phyloP scores from a whole-genome alignment of 2,888 invertebrate genomes.

The Metellina segmentata region DNA sequence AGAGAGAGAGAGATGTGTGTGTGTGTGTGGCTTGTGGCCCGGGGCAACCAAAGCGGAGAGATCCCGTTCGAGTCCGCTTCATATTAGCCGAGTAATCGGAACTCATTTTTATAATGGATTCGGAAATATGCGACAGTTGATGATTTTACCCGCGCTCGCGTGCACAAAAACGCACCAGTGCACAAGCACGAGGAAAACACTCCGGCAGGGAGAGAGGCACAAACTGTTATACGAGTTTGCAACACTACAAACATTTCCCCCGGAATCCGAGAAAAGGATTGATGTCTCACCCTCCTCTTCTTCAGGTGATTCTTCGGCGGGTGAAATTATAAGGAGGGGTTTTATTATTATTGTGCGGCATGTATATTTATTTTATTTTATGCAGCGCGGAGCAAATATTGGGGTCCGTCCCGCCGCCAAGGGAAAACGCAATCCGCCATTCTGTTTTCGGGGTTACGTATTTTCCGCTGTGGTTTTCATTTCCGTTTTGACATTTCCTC shows the following conservation, averaged over 20 bases:
- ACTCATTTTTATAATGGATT: slow-evolving; percentile 73
- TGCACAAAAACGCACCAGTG: slow-evolving; percentile 12
- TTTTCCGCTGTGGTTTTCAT: slow-evolving; percentile 1
- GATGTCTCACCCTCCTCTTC: slow-evolving; percentile 5
- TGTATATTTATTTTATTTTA: slow-evolving; percentile 19
- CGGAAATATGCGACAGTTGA: slow-evolving; percentile 37
- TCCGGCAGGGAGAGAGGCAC: neutral
- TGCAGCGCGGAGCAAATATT: neutral
- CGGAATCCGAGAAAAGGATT: slow-evolving; percentile 16
- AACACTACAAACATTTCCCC: neutral
- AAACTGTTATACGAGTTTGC: neutral
- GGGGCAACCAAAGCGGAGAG: slow-evolving; percentile 37
- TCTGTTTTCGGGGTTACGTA: neutral
- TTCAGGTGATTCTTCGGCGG: slow-evolving; percentile 5
- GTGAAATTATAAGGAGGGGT: slow-evolving; percentile 17
- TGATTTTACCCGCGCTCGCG: slow-evolving; percentile 32
- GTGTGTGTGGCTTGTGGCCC: slow-evolving; percentile 28
- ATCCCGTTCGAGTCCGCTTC: slow-evolving; percentile 2
- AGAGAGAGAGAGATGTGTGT: no score
- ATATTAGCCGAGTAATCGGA: slow-evolving; percentile 52
- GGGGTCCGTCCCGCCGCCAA: neutral
- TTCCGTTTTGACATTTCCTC: neutral
- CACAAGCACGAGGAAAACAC: neutral
- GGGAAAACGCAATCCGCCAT: slow-evolving; percentile 8
- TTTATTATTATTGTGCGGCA: neutral